Percentiles rank a stretch among this genome's conserved stretches.
These are phyloP conservation scores for Todiramphus chloris DNA, from an alignment of 2,113 vertebrate species.

Conservation along the genomic window DNA sequence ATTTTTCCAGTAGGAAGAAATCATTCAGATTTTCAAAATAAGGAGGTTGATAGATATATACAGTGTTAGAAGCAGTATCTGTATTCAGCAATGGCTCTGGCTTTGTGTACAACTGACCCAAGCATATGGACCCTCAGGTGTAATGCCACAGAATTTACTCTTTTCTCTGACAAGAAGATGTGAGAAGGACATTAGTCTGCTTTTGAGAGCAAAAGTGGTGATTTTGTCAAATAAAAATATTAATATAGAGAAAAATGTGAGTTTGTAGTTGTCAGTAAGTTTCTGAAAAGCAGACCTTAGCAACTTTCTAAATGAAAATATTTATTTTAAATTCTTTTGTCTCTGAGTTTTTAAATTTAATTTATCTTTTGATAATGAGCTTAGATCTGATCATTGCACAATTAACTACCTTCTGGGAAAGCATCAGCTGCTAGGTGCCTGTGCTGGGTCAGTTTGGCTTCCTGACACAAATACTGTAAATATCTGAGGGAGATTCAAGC, in stretches of 20 bases:
- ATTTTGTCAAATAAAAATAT: neutral
- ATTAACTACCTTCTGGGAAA: neutral
- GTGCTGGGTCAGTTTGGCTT: neutral
- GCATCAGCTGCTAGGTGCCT: neutral
- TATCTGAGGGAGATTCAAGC: neutral
- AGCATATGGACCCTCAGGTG: neutral
- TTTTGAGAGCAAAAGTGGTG: neutral
- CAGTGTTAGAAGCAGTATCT: neutral
- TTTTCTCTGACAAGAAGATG: neutral
- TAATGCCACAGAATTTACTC: neutral
- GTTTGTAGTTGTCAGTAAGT: neutral
- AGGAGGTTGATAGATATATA: neutral
- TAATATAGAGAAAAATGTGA: neutral
- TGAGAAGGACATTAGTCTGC: neutral
- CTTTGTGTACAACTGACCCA: neutral
- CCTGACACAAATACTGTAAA: neutral
- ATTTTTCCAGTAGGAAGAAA: neutral
- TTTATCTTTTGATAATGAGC: neutral
- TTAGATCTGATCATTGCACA: neutral
- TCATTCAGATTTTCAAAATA: neutral
- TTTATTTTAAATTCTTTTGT: neutral
- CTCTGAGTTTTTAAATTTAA: neutral
- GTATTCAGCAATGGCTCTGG: neutral
- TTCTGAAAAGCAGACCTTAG: neutral
- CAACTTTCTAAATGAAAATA: neutral